Evolutionary conservation across 2,888 invertebrate species (phyloP).

Genomic region (Quadriops clusia): DNA sequence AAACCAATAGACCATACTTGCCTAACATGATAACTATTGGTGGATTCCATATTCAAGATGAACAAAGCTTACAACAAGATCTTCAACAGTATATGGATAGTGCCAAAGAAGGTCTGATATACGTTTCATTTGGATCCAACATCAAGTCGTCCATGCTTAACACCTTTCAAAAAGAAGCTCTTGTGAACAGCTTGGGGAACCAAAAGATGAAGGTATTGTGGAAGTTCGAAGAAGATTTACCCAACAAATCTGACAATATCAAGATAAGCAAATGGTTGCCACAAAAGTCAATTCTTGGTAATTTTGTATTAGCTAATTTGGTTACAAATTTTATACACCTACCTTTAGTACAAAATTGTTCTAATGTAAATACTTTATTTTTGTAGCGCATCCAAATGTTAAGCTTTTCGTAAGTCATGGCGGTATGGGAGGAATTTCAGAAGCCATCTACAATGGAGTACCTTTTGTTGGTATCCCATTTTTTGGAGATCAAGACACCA

Average conservation of each 20-base stretch:
- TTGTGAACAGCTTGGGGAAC: conserved; percentile 7
- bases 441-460: conserved; percentile 39
- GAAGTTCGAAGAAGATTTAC: conserved; percentile 13
- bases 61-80: conserved; percentile 15
- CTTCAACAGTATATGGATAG: conserved; percentile 20
- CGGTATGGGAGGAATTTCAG: conserved; percentile 44
- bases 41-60: conserved; percentile 23
- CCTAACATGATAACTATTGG: conserved; percentile 26
- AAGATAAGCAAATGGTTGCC: conserved; percentile 13
- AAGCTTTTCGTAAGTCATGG: conserved; percentile 48
- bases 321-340: too few species aligned
- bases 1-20: conserved; percentile 22
- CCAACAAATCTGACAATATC: conserved; percentile 12
- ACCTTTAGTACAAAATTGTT: too few species aligned
- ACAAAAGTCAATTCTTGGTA: conserved; percentile 12
- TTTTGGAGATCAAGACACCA: conserved; percentile 39
- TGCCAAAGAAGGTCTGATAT: conserved; percentile 20
- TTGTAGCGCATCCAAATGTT: conserved; percentile 41
- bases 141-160: conserved; percentile 15
- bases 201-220: conserved; percentile 9
- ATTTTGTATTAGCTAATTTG: too few species aligned
- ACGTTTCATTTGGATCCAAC: conserved; percentile 22
- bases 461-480: conserved; percentile 43
- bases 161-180: too few species aligned
- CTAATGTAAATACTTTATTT: conserved; percentile 4